Base-by-base conservation (phyloP, 2,888 invertebrate species). In the Steromphala cineraria region DNA sequence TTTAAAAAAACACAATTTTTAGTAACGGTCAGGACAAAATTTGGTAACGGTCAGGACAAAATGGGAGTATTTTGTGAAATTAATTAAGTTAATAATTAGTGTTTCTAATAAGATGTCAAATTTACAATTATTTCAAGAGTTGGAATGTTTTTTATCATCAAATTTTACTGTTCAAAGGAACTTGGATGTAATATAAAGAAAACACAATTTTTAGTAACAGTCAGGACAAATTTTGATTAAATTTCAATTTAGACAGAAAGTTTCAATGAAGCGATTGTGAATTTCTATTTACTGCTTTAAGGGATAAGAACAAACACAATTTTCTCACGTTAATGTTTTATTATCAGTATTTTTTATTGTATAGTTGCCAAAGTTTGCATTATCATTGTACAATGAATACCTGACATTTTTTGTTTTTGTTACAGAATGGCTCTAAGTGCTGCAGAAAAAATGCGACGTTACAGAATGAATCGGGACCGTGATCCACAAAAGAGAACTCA, bases 361-460 rank as follows among this genome's bases (percentile, higher is more conserved):
- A 36, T 36, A 36, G 36, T 36, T 36, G 36, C 36, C 36, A 36
- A 36, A 36, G 36, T 36, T 36, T 36, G 36, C 36, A 36, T 36
- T 36, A 36, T 36, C 36, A 36, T 36, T 36, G 36, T 36, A 36
- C 13, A 62, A 15, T 62, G 24, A 31, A 31, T 62, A 62, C 24
- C 19, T 24, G 62, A 36, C 36, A 36, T 36, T 36, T n/a, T 62
- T 31, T 28, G 17, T 1, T 46, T 46, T 46, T 46, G 13, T 46
- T 46, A 13, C 46, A 81, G 67, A 53, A 82, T 84, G 81, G 84
- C 46, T 2, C 56, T 82, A 76, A 75, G 76, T 53, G 76, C 75
- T 67, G 81, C 82, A 19, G 82, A 84, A 53, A 78, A 80, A 36
- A 82, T 81, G 52, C 40, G 79, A 17, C 75, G 79, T 46, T 84